These are phyloP conservation scores for Seriola rivoliana DNA, from an alignment of 2,113 vertebrate genomes.

Conservation along the genomic window DNA sequence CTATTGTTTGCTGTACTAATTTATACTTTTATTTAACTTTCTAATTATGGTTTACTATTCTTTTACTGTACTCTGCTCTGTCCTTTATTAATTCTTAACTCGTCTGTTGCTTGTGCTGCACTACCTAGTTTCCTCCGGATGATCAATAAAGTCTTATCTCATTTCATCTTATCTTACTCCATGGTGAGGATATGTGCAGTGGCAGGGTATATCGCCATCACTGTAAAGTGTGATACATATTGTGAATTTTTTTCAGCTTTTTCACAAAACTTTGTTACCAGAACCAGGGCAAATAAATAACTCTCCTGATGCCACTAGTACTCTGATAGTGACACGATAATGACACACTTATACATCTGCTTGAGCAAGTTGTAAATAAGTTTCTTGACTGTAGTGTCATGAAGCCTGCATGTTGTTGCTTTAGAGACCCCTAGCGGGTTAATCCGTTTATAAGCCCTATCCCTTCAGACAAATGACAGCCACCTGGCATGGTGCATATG, in stretches of 20 bases:
- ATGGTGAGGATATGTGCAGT: background rate
- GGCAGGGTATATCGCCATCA: background rate
- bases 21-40: background rate
- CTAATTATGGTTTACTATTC: background rate
- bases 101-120: background rate
- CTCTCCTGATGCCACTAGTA: background rate
- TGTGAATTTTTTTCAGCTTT: background rate
- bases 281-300: background rate
- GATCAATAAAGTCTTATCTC: background rate
- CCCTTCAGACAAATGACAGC: background rate
- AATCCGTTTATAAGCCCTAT: background rate
- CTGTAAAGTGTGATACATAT: background rate
- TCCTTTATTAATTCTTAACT: background rate
- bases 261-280: background rate
- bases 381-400: background rate
- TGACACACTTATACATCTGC: background rate
- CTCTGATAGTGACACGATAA: background rate
- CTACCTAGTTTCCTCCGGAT: background rate
- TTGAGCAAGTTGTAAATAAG: background rate
- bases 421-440: constrained; percentile 11
- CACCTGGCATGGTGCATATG: background rate
- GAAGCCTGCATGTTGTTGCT: background rate
- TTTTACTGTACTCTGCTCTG: background rate
- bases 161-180: background rate
- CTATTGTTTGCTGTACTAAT: background rate